These are phyloP conservation scores for Nycteola revayana DNA, from an alignment of 2,888 invertebrate species.

Conservation along the genomic window DNA sequence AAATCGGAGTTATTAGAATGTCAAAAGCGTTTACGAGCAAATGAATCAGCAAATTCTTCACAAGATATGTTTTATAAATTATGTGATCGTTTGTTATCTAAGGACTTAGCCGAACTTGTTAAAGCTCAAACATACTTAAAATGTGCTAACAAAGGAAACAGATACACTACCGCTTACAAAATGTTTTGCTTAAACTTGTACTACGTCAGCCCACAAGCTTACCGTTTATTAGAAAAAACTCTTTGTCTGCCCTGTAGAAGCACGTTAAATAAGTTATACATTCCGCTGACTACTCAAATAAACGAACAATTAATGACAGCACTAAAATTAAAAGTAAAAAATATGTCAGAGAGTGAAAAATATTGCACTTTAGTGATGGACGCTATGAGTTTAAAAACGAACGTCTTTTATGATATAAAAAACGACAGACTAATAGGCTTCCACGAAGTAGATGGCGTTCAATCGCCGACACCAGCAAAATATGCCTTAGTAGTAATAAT, in stretches of 20 bases:
- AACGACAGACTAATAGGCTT: constrained; percentile 31
- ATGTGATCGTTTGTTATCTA: constrained; percentile 17
- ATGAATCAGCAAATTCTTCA: constrained; percentile 8
- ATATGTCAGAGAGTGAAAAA: constrained; percentile 25
- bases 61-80: constrained; percentile 11
- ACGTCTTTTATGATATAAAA: constrained; percentile 25
- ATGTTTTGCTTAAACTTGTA: constrained; percentile 26
- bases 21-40: constrained; percentile 3
- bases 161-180: constrained; percentile 10
- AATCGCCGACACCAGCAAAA: constrained; percentile 22
- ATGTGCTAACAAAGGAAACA: constrained; percentile 11
- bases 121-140: constrained; percentile 16
- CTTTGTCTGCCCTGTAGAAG: constrained; percentile 13
- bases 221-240: constrained; percentile 15
- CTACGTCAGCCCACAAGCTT: constrained; percentile 14
- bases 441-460: constrained; percentile 29
- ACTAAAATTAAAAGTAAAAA: constrained; percentile 25
- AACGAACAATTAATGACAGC: constrained; percentile 18
- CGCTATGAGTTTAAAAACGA: constrained; percentile 22
- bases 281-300: constrained; percentile 22
- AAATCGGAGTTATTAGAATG: not conserved
- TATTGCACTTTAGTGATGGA: constrained; percentile 21
- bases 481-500: constrained; percentile 27
- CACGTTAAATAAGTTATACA: constrained; percentile 11
- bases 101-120: constrained; percentile 17